phyloP scores from a whole-genome alignment of 2,888 invertebrate genomes.

The Orchesellides sinensis region DNA sequence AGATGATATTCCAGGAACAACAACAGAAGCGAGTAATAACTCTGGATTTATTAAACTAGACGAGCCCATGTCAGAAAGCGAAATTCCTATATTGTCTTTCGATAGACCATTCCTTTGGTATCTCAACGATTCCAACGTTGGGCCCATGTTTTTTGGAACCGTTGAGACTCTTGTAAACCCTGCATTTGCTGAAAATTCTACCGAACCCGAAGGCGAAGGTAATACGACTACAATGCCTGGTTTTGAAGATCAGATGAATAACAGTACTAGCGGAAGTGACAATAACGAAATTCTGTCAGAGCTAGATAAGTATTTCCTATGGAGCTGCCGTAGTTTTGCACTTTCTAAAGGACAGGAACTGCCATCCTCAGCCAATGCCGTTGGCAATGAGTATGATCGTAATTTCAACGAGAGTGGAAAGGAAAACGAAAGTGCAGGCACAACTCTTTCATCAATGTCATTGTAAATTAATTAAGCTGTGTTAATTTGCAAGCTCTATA shows the following conservation, averaged over 20 bases:
- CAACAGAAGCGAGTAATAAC: too few species aligned
- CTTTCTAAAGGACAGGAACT: not conserved
- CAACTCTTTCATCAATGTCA: not conserved
- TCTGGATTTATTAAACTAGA: not conserved
- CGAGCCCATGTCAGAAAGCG: not conserved
- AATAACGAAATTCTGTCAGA: conserved; percentile 13
- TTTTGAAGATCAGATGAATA: conserved; percentile 8
- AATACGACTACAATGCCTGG: conserved; percentile 20
- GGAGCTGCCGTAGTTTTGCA: conserved; percentile 65
- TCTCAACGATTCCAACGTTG: conserved; percentile 59
- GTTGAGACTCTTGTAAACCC: conserved; percentile 54
- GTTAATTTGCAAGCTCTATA: too few species aligned
- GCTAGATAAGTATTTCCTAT: conserved; percentile 41
- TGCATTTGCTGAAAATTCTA: conserved; percentile 27
- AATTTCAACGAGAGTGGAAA: not conserved
- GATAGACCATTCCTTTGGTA: conserved; percentile 66
- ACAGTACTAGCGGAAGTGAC: not conserved
- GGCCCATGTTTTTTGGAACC: conserved; percentile 66
- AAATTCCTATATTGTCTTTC: conserved; percentile 30
- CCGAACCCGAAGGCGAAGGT: conserved; percentile 23
- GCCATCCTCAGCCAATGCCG: too few species aligned
- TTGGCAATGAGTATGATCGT: too few species aligned
- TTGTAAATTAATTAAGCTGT: too few species aligned
- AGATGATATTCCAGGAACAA: not conserved
- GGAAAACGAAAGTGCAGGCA: conserved; percentile 13